These are phyloP conservation scores for Anser brachyrhynchus DNA, from an alignment of 2,113 vertebrate genomes.

Conservation along the genomic window DNA sequence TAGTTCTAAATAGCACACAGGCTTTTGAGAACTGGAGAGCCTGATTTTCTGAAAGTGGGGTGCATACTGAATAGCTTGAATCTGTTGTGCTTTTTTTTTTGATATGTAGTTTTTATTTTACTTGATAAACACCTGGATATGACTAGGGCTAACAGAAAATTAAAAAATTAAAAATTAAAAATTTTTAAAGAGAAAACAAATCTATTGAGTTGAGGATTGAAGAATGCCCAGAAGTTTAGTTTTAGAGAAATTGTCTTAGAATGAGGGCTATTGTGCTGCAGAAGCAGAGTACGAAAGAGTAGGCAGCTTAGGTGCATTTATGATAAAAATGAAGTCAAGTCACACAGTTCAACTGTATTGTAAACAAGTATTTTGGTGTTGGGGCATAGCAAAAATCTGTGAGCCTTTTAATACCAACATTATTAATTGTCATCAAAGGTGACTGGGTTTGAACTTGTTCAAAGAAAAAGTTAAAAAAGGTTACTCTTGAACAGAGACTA, in stretches of 20 bases:
- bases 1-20: slow-evolving; percentile 13
- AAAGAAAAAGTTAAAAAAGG: not conserved
- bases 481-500: not conserved
- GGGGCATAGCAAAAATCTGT: not conserved
- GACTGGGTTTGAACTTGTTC: not conserved
- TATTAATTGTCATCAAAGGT: not conserved
- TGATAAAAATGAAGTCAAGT: not conserved
- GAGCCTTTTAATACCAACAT: not conserved
- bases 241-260: not conserved
- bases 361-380: not conserved
- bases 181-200: not conserved
- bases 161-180: not conserved
- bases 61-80: slow-evolving; percentile 56
- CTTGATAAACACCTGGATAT: not conserved
- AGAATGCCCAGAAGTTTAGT: not conserved
- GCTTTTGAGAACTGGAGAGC: slow-evolving; percentile 36
- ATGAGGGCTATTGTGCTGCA: not conserved
- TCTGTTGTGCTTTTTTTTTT: not conserved
- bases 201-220: not conserved
- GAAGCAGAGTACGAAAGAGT: not conserved
- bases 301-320: not conserved
- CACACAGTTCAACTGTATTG: not conserved
- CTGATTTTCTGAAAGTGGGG: slow-evolving; percentile 44
- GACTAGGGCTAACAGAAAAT: not conserved
- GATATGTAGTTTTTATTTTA: not conserved